These are phyloP conservation scores for Acromyrmex heyeri DNA, from an alignment of 1,140 invertebrate species.

Conservation along the genomic window DNA sequence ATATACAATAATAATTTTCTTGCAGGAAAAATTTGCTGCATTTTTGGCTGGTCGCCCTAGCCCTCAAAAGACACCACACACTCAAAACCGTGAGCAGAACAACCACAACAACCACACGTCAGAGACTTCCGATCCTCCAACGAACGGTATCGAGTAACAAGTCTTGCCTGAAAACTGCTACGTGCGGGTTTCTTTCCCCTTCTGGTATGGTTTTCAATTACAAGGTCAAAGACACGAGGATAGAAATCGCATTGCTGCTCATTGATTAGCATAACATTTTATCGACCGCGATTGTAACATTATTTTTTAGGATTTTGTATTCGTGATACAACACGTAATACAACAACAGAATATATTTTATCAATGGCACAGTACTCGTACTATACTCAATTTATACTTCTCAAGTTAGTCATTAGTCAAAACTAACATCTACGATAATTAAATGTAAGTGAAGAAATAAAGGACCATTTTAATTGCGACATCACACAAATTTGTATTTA, in stretches of 20 bases:
- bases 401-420: neutral
- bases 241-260: neutral
- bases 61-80: slow-evolving; percentile 84
- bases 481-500: neutral
- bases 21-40: slow-evolving; percentile 87
- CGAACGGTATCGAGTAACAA: slow-evolving; percentile 86
- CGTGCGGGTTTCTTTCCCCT: slow-evolving; percentile 41
- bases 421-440: neutral
- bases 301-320: slow-evolving; percentile 31
- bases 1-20: slow-evolving; percentile 19
- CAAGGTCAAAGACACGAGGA: slow-evolving; percentile 56
- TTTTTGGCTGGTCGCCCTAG: slow-evolving; percentile 88
- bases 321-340: slow-evolving; percentile 1
- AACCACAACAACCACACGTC: slow-evolving; percentile 87
- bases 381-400: slow-evolving; percentile 9
- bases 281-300: slow-evolving; percentile 22
- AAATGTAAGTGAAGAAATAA: slow-evolving; percentile 58
- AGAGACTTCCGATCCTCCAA: slow-evolving; percentile 84
- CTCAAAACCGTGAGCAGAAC: slow-evolving; percentile 82
- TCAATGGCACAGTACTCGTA: slow-evolving; percentile 48
- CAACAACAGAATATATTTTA: slow-evolving; percentile 35
- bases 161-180: slow-evolving; percentile 28
- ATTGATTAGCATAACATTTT: neutral
- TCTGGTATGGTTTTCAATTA: slow-evolving; percentile 57
- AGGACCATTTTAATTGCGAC: slow-evolving; percentile 4